Base-by-base conservation (phyloP, 2,797 vertebrate genomes). In the Clarias fuscus region DNA sequence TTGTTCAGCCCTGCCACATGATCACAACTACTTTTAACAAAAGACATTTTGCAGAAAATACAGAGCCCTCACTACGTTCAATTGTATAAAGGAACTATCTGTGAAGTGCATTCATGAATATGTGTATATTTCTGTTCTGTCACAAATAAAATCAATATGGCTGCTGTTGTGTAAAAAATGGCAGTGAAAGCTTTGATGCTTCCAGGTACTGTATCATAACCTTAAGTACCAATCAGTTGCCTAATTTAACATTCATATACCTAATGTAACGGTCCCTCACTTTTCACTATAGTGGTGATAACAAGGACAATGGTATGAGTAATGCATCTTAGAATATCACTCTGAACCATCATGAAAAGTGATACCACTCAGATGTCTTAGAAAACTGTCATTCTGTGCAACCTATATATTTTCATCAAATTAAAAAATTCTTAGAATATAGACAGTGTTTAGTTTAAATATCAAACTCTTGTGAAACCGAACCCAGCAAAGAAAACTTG, bases 401-500 rank as follows among this genome's bases (percentile, higher is more conserved):
- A 75, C 33, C 53, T 30, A 24, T 53, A 5, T 18, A 75, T 27
- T 75, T 27, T 75, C 14, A 73, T 48, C n/a, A 77, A 78, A 62
- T 62, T 7, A 22, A 43, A 13, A 33, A 61, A 5, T 24, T 61
- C 11, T 37, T 53, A 53, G 2, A 53, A 13, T 53, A 53, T 22
- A 22, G 17, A 18, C 73, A 24, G 77, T 62, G 48, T 72, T 70
- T 40, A 37, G 48, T 30, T 73, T 27, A 73, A 82, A 90, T 77
- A 86, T 89, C 83, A 61, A 88, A 86, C 59, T 33, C 67, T 72
- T 77, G 86, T 84, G 84, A 88, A 88, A 88, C 88, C 87, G 90
- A 90, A 91, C 88, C 87, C 48, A 65, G 82, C 71, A 37, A 87
- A 88, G 84, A 81, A 90, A 82, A 88, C 84, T 80, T 58, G 67